These are phyloP conservation scores for Podarcis raffonei DNA, from an alignment of 2,113 vertebrate species.

Conservation along the genomic window DNA sequence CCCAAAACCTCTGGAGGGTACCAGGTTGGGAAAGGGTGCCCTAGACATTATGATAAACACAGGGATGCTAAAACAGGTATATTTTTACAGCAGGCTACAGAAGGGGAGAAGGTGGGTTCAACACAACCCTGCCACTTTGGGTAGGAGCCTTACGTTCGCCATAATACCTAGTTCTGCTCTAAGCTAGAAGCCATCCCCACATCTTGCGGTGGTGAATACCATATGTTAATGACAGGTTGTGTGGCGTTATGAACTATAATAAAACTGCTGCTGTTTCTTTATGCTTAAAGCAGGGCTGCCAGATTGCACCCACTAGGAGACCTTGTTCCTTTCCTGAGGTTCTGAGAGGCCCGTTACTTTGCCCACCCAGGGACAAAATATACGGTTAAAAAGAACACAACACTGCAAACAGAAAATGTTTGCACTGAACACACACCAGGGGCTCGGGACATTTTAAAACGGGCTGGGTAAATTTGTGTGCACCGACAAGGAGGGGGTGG, in stretches of 20 bases:
- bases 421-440: rapidly evolving
- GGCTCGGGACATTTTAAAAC: not conserved
- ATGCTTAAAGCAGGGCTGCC: constrained; percentile 55
- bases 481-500: constrained; percentile 15
- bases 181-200: no score
- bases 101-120: not conserved
- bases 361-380: constrained; percentile 51
- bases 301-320: constrained; percentile 52
- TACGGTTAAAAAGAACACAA: not conserved
- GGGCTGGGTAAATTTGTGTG: constrained; percentile 25
- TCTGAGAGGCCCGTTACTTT: constrained; percentile 17
- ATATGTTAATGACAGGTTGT: not conserved
- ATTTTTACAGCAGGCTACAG: not conserved
- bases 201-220: no score
- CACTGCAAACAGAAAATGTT: not conserved
- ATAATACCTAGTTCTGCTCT: not conserved
- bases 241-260: not conserved
- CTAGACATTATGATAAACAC: not conserved
- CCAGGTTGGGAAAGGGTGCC: not conserved
- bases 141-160: not conserved
- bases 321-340: constrained; percentile 36
- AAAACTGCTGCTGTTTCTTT: constrained; percentile 35
- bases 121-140: not conserved
- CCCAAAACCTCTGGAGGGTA: not conserved
- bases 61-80: not conserved